Evolutionary conservation across 2,888 invertebrate species (phyloP), one percentile per base, ranked within the genome.

Genomic region (Rhaphigaster nebulosa): DNA sequence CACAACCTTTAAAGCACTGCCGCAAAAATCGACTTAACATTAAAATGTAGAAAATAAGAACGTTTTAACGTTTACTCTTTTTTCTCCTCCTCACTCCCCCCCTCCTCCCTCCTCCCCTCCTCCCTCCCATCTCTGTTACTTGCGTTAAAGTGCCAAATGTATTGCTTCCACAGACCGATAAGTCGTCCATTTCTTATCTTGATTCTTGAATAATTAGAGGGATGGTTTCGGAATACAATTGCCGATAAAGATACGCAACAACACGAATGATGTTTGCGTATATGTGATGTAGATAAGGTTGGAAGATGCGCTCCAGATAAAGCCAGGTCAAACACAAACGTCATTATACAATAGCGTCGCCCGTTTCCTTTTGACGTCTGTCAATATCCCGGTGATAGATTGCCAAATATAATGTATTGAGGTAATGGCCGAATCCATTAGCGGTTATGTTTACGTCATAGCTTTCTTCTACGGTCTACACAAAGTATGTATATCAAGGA

Each of bases 321-420:
- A 38, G 70, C 20, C 34, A 29, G 70, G 38, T 8, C 70, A 6
- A 38, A 29, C 65, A 65, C 65, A 65, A 29, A 76, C 34, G 20
- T 38, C 34, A 76, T 76, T 76, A 38, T 6, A 34, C 70, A 76
- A 76, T 20, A 76, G 5, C 38, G 70, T 76, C 38, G 8, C 70
- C 70, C 38, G 70, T 76, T 76, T 76, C 70, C 70, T 76, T 8
- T 10, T 76, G 70, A 76, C 70, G 70, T 76, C 18, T 38, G 70
- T 76, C 70, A 20, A 76, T 76, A 76, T 38, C 70, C 20, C 10
- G 1, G 38, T 76, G 38, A 76, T 76, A 6, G 13, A 76, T 76
- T 38, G 38, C 70, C 38, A 76, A 38, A 38, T 38, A 38, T 76
- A 76, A 76, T 38, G 70, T 38, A 76, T 38, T 76, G 34, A 76